Conservation (phyloP, 1,140 invertebrate species). For the Macrobrachium rosenbergii region DNA sequence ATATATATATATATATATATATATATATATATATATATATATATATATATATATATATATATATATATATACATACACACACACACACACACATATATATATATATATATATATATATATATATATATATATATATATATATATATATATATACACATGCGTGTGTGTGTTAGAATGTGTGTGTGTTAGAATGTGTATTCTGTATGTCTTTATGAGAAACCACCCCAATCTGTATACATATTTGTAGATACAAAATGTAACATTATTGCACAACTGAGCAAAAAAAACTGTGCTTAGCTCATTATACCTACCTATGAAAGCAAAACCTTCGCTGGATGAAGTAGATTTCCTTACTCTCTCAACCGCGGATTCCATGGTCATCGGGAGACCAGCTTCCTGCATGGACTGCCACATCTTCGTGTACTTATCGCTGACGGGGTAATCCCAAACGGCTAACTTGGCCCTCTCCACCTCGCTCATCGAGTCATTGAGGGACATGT, state of each 20-base stretch:
- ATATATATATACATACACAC: too few relatives aligned
- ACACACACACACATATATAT: neutral
- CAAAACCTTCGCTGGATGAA: constrained; percentile 87
- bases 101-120: too few relatives aligned
- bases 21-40: too few relatives aligned
- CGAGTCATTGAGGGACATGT: constrained; percentile 96
- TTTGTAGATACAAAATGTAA: neutral
- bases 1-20: too few relatives aligned
- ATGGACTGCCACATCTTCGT: constrained; percentile 99
- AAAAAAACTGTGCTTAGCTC: too few relatives aligned
- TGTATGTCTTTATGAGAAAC: too few relatives aligned
- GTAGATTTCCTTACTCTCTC: constrained; percentile 81
- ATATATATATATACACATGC: too few relatives aligned
- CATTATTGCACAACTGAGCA: too few relatives aligned
- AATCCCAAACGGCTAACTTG: constrained; percentile 98
- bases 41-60: too few relatives aligned
- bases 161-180: too few relatives aligned
- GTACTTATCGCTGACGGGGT: constrained; percentile 97
- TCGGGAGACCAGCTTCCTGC: constrained; percentile 88
- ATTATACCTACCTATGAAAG: constrained; percentile 81
- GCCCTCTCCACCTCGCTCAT: constrained; percentile 89
- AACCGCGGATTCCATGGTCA: constrained; percentile 82
- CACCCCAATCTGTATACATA: neutral
- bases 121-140: too few relatives aligned
- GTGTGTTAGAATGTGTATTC: too few relatives aligned